Evolutionary conservation across 2,888 invertebrate species (phyloP).

Genomic region (Drosophila lacicola): DNA sequence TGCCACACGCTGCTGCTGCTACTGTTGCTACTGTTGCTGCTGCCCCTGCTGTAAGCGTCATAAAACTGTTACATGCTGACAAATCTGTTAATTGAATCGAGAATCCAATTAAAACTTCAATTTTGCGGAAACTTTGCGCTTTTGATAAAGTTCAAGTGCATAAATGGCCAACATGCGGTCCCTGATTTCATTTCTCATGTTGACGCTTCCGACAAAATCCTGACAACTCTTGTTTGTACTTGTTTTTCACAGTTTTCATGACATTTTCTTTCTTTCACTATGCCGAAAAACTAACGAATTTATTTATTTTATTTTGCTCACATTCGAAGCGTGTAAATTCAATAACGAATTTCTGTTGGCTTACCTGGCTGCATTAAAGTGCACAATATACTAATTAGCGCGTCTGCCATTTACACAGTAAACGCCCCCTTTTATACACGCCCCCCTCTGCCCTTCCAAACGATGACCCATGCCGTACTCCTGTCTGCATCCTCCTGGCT

Average conservation of each 20-base stretch:
- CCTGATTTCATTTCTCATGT: constrained; percentile 43
- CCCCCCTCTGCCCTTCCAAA: too few relatives aligned
- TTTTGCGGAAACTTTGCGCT: constrained; percentile 67
- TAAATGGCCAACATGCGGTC: constrained; percentile 72
- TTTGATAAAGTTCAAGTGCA: constrained; percentile 69
- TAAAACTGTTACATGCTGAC: constrained; percentile 79
- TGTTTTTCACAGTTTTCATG: constrained; percentile 2
- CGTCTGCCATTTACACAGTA: constrained; percentile 50
- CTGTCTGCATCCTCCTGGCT: constrained; percentile 18
- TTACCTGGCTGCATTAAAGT: constrained; percentile 57
- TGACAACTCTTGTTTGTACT: constrained; percentile 19
- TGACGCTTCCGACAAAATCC: constrained; percentile 44
- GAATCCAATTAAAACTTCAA: constrained; percentile 84
- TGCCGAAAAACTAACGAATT: constrained; percentile 8
- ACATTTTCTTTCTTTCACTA: constrained; percentile 8
- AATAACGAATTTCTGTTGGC: constrained; percentile 58
- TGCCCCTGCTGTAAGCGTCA: constrained; percentile 53
- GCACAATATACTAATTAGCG: constrained; percentile 74
- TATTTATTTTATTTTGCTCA: constrained; percentile 12
- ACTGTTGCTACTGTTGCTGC: constrained; percentile 11
- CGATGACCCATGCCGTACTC: constrained; percentile 8
- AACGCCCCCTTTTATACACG: not conserved
- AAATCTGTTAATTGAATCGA: constrained; percentile 84
- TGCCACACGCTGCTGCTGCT: constrained; percentile 25
- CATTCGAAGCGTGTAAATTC: constrained; percentile 46